A percentile compares a stretch with the other conserved stretches of the same genome.
These are phyloP conservation scores for Agraylea sexmaculata DNA, from an alignment of 1,140 invertebrate genomes.

Conservation along the genomic window DNA sequence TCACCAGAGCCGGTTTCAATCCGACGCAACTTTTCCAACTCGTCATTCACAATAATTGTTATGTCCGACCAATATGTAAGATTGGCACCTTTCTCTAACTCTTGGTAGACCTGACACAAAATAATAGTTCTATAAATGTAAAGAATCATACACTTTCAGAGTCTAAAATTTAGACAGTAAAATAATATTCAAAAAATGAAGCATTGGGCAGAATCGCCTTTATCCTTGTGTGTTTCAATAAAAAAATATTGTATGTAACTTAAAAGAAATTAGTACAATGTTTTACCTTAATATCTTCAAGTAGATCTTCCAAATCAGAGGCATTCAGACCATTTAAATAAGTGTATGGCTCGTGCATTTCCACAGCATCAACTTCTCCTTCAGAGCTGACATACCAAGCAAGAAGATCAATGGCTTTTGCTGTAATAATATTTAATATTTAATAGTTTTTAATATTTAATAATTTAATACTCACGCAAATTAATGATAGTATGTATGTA, in stretches of 20 bases:
- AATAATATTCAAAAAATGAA: not conserved
- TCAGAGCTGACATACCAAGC: slow-evolving; percentile 93
- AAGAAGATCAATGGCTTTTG: slow-evolving; percentile 95
- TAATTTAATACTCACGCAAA: not conserved
- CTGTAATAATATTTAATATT: slow-evolving; percentile 45
- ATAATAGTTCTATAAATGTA: too few relatives aligned
- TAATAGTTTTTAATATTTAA: slow-evolving; percentile 1
- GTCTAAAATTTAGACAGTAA: not conserved
- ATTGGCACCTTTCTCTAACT: slow-evolving; percentile 76
- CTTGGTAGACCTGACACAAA: slow-evolving; percentile 58
- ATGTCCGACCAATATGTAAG: slow-evolving; percentile 96
- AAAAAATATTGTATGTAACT: too few relatives aligned
- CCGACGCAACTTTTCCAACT: slow-evolving; percentile 78
- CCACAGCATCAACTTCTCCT: slow-evolving; percentile 82
- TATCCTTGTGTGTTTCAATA: too few relatives aligned
- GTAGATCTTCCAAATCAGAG: slow-evolving; percentile 91
- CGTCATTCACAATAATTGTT: slow-evolving; percentile 90
- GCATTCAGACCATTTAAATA: slow-evolving; percentile 86
- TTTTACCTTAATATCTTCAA: slow-evolving; percentile 88
- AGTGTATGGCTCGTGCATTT: slow-evolving; percentile 97
- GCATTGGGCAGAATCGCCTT: not conserved
- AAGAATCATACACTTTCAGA: too few relatives aligned
- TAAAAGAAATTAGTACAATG: slow-evolving; percentile 29
- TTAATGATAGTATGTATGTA: not conserved
- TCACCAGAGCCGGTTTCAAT: slow-evolving; percentile 45